Conservation (phyloP, 2,888 invertebrate species). For the Cheilosia pagana region DNA sequence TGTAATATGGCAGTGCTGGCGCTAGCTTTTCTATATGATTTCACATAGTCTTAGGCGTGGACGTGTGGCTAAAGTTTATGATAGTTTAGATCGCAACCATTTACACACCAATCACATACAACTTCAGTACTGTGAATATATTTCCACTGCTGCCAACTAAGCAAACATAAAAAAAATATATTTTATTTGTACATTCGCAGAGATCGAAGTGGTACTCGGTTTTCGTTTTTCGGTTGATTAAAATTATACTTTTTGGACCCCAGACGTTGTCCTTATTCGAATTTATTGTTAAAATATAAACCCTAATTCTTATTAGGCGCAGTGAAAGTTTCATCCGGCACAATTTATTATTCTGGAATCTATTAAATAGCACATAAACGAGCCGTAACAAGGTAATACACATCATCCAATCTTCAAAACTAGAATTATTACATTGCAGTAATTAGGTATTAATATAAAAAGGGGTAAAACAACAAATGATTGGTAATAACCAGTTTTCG, state of each 20-base stretch:
- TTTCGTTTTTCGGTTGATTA: conserved; percentile 21
- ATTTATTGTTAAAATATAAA: too few relatives aligned
- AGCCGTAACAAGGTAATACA: conserved; percentile 8
- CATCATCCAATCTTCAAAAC: background rate
- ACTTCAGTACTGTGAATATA: conserved; percentile 1
- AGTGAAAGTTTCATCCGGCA: too few relatives aligned
- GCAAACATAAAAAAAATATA: background rate
- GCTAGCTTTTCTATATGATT: background rate
- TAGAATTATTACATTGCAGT: background rate
- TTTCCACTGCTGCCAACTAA: conserved; percentile 4
- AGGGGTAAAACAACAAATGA: background rate
- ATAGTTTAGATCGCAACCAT: background rate
- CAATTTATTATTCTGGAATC: background rate
- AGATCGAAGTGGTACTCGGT: background rate
- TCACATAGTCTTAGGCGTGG: background rate
- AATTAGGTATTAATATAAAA: background rate
- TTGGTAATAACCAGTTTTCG: background rate
- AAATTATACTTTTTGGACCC: conserved; percentile 6
- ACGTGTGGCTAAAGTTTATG: background rate
- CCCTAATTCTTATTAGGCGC: too few relatives aligned
- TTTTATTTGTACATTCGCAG: conserved; percentile 21
- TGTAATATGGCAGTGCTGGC: too few relatives aligned
- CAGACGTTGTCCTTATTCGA: background rate
- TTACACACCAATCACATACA: background rate
- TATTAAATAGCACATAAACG: background rate